These are phyloP conservation scores for Congeria kusceri DNA, from an alignment of 2,888 invertebrate species.

Conservation along the genomic window DNA sequence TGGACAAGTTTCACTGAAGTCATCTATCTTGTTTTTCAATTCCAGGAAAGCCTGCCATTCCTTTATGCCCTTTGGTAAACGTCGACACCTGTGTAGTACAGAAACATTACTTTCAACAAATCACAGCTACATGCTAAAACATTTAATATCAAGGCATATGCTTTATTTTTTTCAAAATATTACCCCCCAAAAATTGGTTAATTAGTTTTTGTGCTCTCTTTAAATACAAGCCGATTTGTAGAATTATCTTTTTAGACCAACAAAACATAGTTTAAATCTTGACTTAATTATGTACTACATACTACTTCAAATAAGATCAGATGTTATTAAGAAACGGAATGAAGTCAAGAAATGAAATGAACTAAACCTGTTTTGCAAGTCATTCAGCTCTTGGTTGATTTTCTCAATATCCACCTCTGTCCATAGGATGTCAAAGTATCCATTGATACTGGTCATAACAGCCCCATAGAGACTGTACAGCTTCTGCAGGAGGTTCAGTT, in stretches of 20 bases:
- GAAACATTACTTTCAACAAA: background rate
- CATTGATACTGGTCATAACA: conserved; percentile 83
- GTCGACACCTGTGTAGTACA: conserved; percentile 89
- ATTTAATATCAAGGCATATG: too few relatives aligned
- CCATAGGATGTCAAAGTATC: conserved; percentile 84
- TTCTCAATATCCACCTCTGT: conserved; percentile 84
- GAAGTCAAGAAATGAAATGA: background rate
- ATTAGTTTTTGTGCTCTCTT: too few relatives aligned
- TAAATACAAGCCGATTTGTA: too few relatives aligned
- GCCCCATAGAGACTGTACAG: conserved; percentile 84
- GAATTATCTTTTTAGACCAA: too few relatives aligned
- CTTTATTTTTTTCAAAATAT: too few relatives aligned
- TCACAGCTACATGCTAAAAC: too few relatives aligned
- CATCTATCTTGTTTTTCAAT: conserved; percentile 94
- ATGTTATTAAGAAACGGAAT: too few relatives aligned
- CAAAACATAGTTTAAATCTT: too few relatives aligned
- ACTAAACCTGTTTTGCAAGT: conserved; percentile 83
- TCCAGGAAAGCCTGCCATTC: conserved; percentile 95
- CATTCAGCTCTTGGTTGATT: conserved; percentile 82
- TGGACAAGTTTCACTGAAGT: conserved; percentile 95
- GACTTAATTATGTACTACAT: too few relatives aligned
- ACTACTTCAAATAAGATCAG: too few relatives aligned
- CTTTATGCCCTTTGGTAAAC: conserved; percentile 93
- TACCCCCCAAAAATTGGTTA: too few relatives aligned
- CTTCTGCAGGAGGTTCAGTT: conserved; percentile 83